Conservation (phyloP, 2,113 vertebrate species). For the Camelus bactrianus region DNA sequence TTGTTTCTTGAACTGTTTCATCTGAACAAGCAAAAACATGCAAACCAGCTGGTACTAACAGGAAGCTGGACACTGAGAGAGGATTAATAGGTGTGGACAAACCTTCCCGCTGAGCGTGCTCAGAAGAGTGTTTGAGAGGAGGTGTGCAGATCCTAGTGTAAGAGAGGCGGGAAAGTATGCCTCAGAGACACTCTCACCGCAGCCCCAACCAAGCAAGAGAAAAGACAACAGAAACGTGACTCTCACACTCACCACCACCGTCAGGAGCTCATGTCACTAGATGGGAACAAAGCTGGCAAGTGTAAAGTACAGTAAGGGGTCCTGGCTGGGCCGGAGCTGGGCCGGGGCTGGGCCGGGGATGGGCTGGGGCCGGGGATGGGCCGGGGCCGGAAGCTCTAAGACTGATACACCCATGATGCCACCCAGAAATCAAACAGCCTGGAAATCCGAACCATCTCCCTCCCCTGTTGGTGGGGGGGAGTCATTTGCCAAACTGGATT, state of each 20-base stretch:
- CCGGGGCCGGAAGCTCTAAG: constrained; percentile 51
- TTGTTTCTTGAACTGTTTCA: constrained; percentile 89
- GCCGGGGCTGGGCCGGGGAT: constrained; percentile 21
- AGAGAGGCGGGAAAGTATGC: constrained; percentile 92
- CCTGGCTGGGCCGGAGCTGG: constrained; percentile 79
- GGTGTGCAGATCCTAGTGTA: constrained; percentile 93
- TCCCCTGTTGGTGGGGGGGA: not conserved
- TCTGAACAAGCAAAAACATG: constrained; percentile 94
- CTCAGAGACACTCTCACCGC: constrained; percentile 94
- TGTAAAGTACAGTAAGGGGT: constrained; percentile 90
- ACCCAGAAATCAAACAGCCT: constrained; percentile 53
- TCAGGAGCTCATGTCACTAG: constrained; percentile 88
- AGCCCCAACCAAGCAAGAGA: constrained; percentile 94
- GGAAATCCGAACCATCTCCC: constrained; percentile 26
- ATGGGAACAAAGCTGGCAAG: constrained; percentile 88
- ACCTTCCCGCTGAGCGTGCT: constrained; percentile 93
- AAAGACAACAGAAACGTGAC: constrained; percentile 93
- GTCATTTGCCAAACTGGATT: constrained; percentile 5
- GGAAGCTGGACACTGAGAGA: constrained; percentile 91
- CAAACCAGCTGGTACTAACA: constrained; percentile 92
- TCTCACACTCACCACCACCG: constrained; percentile 91
- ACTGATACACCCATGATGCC: not conserved
- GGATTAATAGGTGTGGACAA: constrained; percentile 93
- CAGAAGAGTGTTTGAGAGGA: constrained; percentile 94
- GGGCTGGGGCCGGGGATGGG: constrained; percentile 37